Evolutionary conservation across 2,797 vertebrate species (phyloP), one percentile per base, ranked within the genome.

Genomic region (Mastacembelus armatus): DNA sequence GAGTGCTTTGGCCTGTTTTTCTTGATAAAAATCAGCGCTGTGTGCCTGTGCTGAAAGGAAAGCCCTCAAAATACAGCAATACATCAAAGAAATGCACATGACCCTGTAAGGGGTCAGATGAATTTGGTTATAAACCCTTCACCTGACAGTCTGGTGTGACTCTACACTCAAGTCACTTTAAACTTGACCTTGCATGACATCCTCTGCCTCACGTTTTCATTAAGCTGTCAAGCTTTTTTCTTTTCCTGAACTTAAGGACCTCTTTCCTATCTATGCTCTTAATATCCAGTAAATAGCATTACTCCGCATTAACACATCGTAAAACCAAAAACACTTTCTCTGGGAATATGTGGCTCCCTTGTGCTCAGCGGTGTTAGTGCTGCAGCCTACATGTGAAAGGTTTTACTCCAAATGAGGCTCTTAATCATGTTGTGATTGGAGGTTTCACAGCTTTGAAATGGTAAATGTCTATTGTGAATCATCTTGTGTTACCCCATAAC

Each of bases 241-340:
- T 64, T 52, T 74, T 79, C 60, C 72, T 77, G 40, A 68, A 71
- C 36, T 64, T 18, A 65, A 83, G 73, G 65, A 54, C 47, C 77
- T 83, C 54, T 78, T 81, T 84, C 50, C 79, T 67, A 80, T 80
- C 74, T 54, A 49, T 72, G 78, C 70, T 70, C 60, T 52, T 78
- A 84, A 81, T 75, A 59, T 65, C 30, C 14, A 6, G 61, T 4
- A 2, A 74, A 72, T 51, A 64, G 66, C 78, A 85, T 80, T 86
- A 75, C 81, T 71, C 10, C 0, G 77, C 71, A 54, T 84, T 83
- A 84, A 60, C 83, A 73, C 63, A 2, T 77, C 75, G 69, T 85
- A 83, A 84, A 84, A 65, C 21, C 0, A 4, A 62, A 74, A n/a
- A 69, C 39, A 1, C 51, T 79, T 65, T 76, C 35, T 74, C 66